Percentiles rank a stretch among this genome's conserved stretches.
phyloP scores from a whole-genome alignment of 2,113 vertebrate species.

The Meles meles region DNA sequence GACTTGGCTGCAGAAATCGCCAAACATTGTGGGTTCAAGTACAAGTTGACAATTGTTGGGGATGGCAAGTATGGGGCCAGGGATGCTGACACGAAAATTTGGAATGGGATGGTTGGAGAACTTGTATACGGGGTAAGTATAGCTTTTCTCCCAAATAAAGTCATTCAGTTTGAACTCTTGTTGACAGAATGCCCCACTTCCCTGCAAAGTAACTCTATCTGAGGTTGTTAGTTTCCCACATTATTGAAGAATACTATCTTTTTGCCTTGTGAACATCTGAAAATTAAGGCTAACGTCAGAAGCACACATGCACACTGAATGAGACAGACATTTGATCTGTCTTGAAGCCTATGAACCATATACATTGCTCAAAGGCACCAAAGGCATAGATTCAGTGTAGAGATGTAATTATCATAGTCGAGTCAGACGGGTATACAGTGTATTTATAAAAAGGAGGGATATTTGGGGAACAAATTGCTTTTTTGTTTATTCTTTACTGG shows the following conservation, averaged over 20 bases:
- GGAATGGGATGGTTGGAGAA: constrained; percentile 99
- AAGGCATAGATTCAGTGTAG: neutral
- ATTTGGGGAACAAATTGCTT: constrained; percentile 12
- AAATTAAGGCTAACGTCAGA: neutral
- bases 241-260: neutral
- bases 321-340: neutral
- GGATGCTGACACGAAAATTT: constrained; percentile 99
- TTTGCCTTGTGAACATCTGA: neutral
- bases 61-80: constrained; percentile 99
- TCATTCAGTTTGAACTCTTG: neutral
- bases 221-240: neutral
- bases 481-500: constrained; percentile 7
- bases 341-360: neutral
- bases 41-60: constrained; percentile 95
- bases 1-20: constrained; percentile 98
- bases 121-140: constrained; percentile 97
- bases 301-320: constrained; percentile 2
- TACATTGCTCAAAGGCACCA: neutral
- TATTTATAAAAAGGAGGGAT: constrained; percentile 15
- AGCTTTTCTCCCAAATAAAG: constrained; percentile 39
- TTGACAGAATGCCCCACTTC: constrained; percentile 2
- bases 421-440: neutral
- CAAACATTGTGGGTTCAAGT: constrained; percentile 98
- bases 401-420: neutral
- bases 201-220: neutral